Conservation (phyloP, 2,113 vertebrate species). For the Kryptolebias marmoratus region DNA sequence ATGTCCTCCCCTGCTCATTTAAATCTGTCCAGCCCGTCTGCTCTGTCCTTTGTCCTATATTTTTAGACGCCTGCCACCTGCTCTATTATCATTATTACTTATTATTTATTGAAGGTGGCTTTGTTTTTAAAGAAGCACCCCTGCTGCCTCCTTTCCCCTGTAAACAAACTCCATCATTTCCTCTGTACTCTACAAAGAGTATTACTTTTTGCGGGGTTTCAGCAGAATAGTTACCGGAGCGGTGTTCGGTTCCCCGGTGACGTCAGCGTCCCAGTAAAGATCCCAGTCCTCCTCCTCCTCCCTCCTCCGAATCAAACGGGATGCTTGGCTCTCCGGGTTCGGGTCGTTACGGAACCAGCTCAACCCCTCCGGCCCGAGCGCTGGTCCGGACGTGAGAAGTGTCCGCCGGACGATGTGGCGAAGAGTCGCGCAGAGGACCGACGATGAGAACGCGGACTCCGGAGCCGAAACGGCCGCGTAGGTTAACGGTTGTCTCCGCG, state of each 20-base stretch:
- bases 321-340: constrained; percentile 29
- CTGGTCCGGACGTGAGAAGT: constrained; percentile 6
- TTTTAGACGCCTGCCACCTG: constrained; percentile 74
- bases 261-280: constrained; percentile 66
- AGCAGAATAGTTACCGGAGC: neutral
- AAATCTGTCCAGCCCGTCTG: constrained; percentile 67
- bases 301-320: constrained; percentile 15
- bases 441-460: constrained; percentile 71
- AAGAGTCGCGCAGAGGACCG: constrained; percentile 35
- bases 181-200: neutral
- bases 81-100: constrained; percentile 51
- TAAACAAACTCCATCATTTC: neutral
- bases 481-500: constrained; percentile 49
- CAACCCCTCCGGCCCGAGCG: neutral
- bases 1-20: constrained; percentile 36
- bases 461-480: constrained; percentile 79
- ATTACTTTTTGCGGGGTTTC: neutral
- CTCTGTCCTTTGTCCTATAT: constrained; percentile 62
- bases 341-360: neutral
- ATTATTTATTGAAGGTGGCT: constrained; percentile 33
- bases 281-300: neutral
- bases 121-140: constrained; percentile 41
- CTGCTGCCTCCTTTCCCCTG: constrained; percentile 24
- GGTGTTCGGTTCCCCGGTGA: constrained; percentile 55
- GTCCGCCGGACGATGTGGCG: constrained; percentile 51